These are phyloP conservation scores for Poecilia wingei DNA, from an alignment of 2,797 vertebrate species.

Conservation along the genomic window DNA sequence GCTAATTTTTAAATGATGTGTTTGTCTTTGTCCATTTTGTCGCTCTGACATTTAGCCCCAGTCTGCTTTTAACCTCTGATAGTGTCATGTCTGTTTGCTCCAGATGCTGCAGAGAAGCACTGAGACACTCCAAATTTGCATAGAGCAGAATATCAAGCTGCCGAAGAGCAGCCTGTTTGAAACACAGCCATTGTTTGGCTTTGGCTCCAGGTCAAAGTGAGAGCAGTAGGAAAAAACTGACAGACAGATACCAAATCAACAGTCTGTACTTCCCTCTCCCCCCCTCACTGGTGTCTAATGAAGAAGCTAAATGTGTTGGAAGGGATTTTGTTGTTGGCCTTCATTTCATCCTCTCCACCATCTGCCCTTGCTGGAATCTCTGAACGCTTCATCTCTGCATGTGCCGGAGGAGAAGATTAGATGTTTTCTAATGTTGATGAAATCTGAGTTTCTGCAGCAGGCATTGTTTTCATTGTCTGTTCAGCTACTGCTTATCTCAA, in stretches of 20 bases:
- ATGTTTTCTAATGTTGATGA: conserved; percentile 38
- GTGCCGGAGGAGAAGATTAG: conserved; percentile 33
- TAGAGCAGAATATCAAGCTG: conserved; percentile 15
- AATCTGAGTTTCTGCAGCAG: conserved; percentile 55
- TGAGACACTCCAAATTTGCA: conserved; percentile 16
- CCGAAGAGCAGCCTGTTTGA: conserved; percentile 21
- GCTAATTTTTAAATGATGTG: conserved; percentile 3
- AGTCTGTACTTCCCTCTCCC: neutral
- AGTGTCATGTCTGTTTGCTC: conserved; percentile 11
- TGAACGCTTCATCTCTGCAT: conserved; percentile 33
- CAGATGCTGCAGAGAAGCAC: conserved; percentile 16
- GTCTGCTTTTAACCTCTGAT: conserved; percentile 33
- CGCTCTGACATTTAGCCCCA: conserved; percentile 19
- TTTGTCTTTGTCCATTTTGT: neutral
- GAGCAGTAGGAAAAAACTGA: conserved; percentile 15
- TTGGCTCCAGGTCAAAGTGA: conserved; percentile 34
- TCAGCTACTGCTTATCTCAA: conserved; percentile 41
- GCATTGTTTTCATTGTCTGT: conserved; percentile 49
- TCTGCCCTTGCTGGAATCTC: conserved; percentile 49
- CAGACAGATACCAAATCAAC: conserved; percentile 40
- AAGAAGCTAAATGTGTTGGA: conserved; percentile 41
- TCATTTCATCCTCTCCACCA: conserved; percentile 46
- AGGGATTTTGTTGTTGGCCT: conserved; percentile 45
- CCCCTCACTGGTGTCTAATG: conserved; percentile 33
- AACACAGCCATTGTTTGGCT: conserved; percentile 26